Evolutionary conservation across 2,797 vertebrate species (phyloP), one percentile per base, ranked within the genome.

Genomic region (Clamator glandarius): DNA sequence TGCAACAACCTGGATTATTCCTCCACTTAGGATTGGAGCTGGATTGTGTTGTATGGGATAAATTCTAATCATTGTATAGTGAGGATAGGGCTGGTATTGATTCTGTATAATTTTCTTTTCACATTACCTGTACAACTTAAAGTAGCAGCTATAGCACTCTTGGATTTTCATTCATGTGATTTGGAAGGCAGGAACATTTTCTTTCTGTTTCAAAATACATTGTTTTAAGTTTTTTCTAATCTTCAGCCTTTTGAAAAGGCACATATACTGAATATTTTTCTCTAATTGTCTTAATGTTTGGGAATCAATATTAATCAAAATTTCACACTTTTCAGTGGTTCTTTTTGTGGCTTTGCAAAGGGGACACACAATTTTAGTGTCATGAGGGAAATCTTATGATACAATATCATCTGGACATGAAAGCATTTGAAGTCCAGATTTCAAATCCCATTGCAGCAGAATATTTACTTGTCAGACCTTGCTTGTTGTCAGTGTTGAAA

Each of bases 381-480:
- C 3, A 1, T 59, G 26, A 91, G 75, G 95, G 92, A 91, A 95
- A 87, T 36, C 29, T 57, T 69, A 10, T 92, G 83, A 75, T 89
- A 88, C 0, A 5, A 42, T 91, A 95, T 84, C 67, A 92, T 92
- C 76, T 84, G 52, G 59, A 89, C 69, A 90, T 64, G 64, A 94
- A 96, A 75, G 64, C 48, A 36, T 90, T 94, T 41, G 3, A 93
- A 95, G 70, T 81, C 72, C 73, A 89, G 64, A 95, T 95, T 96
- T 94, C 90, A 94, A 96, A 97, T 95, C 89, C 70, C 63, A 78
- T 88, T 90, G 79, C 87, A 88, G 66, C 48, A 82, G 90, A 95
- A 89, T 89, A 78, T 96, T 97, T 91, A 61, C 90, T 95, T 97
- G 84, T 96, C 96, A 97, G 87, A 89, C 87, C 79, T 94, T 89